These are phyloP conservation scores for Ramazzottius varieornatus DNA, from an alignment of 2,888 invertebrate species.

Conservation along the genomic window DNA sequence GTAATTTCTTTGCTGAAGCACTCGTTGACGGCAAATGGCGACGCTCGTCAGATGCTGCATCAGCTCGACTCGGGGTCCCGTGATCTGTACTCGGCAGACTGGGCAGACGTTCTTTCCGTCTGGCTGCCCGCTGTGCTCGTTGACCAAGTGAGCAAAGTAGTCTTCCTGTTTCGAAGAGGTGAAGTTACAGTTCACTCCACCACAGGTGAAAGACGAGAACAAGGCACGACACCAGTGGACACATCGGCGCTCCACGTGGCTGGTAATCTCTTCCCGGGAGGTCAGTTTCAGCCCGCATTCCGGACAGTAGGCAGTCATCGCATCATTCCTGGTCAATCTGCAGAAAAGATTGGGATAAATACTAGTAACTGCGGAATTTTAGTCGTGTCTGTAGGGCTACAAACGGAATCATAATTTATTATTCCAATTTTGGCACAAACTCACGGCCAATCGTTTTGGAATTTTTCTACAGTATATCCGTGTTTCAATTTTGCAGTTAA, in stretches of 20 bases:
- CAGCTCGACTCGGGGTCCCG: background rate
- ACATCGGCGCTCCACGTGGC: background rate
- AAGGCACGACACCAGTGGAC: background rate
- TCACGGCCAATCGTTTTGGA: too few species aligned
- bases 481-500: too few species aligned
- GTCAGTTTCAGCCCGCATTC: background rate
- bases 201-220: background rate
- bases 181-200: background rate
- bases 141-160: background rate
- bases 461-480: too few species aligned
- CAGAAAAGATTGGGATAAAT: too few species aligned
- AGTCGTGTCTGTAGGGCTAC: too few species aligned
- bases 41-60: background rate
- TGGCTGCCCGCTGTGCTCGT: background rate
- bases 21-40: background rate
- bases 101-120: background rate
- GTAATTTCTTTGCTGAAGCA: background rate
- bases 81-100: background rate
- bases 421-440: too few species aligned
- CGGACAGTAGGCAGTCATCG: too few species aligned
- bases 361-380: too few species aligned
- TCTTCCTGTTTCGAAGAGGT: background rate
- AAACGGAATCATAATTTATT: too few species aligned
- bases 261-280: background rate
- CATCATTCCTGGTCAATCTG: too few species aligned